Evolutionary conservation across 2,888 invertebrate species (phyloP).

Genomic region (Graphium colonna): DNA sequence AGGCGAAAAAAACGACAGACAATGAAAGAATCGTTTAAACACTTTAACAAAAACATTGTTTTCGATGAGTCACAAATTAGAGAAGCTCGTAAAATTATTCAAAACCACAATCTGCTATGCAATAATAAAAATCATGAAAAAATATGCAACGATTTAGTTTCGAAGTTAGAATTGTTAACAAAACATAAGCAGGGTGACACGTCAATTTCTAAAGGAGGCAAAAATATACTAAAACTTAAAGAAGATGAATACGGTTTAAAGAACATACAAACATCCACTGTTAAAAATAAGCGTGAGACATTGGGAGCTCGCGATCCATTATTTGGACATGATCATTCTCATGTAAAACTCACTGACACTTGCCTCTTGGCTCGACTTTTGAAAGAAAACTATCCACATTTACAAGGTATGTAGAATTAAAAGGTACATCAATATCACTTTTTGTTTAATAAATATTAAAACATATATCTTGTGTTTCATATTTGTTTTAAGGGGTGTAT

Average conservation of each 20-base stretch:
- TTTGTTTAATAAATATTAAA: background rate
- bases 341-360: constrained; percentile 41
- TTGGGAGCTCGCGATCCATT: constrained; percentile 29
- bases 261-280: constrained; percentile 27
- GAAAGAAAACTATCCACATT: constrained; percentile 46
- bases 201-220: background rate
- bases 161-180: constrained; percentile 45
- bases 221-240: background rate
- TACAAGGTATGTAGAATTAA: constrained; percentile 40
- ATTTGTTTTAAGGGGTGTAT: constrained; percentile 37
- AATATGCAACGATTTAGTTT: constrained; percentile 55
- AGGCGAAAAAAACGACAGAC: constrained; percentile 43
- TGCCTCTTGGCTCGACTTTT: constrained; percentile 55
- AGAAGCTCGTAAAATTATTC: constrained; percentile 53
- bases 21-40: constrained; percentile 18
- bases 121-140: constrained; percentile 46
- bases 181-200: constrained; percentile 19
- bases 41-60: constrained; percentile 30
- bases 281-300: constrained; percentile 45
- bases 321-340: constrained; percentile 27
- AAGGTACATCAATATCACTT: constrained; percentile 7
- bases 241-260: background rate
- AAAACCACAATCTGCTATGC: constrained; percentile 53
- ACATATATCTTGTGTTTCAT: constrained; percentile 6
- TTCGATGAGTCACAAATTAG: constrained; percentile 44